Evolutionary conservation across 2,888 invertebrate genomes (phyloP).

Genomic region (Chorisops tibialis): DNA sequence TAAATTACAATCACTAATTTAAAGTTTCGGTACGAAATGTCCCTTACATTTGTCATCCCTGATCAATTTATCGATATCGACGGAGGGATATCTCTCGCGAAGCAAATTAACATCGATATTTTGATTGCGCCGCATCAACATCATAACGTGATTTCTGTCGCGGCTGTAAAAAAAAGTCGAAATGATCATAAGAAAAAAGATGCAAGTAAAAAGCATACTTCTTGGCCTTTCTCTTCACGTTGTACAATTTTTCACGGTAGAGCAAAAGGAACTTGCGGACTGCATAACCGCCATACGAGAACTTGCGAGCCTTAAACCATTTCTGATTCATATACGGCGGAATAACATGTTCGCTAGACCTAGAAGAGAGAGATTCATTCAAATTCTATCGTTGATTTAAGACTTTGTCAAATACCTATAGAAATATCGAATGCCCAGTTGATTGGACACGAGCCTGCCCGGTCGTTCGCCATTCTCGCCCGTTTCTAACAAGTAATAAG

Average conservation of each 20-base stretch:
- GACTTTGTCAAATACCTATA: slow-evolving; percentile 51
- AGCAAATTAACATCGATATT: slow-evolving; percentile 69
- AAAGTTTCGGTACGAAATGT: slow-evolving; percentile 57
- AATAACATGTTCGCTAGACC: slow-evolving; percentile 60
- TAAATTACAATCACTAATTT: slow-evolving; percentile 35
- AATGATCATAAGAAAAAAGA: neutral
- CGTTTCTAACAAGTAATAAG: slow-evolving; percentile 85
- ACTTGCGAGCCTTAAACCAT: slow-evolving; percentile 61
- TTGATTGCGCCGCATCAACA: slow-evolving; percentile 71
- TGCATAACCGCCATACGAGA: slow-evolving; percentile 59
- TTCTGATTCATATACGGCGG: slow-evolving; percentile 65
- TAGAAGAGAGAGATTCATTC: slow-evolving; percentile 34
- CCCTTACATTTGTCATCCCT: slow-evolving; percentile 59
- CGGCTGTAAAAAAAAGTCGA: slow-evolving; percentile 51
- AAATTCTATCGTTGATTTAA: neutral
- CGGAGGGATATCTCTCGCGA: slow-evolving; percentile 69
- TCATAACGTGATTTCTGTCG: slow-evolving; percentile 65
- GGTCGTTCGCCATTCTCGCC: slow-evolving; percentile 80
- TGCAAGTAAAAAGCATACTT: slow-evolving; percentile 51
- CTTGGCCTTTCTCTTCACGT: slow-evolving; percentile 56
- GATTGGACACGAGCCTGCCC: slow-evolving; percentile 56
- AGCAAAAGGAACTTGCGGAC: slow-evolving; percentile 61
- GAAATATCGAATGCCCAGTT: slow-evolving; percentile 61
- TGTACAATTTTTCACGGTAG: slow-evolving; percentile 65
- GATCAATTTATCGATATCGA: slow-evolving; percentile 68